These are phyloP conservation scores for Nibea coibor DNA, from an alignment of 2,113 vertebrate species.

Conservation along the genomic window DNA sequence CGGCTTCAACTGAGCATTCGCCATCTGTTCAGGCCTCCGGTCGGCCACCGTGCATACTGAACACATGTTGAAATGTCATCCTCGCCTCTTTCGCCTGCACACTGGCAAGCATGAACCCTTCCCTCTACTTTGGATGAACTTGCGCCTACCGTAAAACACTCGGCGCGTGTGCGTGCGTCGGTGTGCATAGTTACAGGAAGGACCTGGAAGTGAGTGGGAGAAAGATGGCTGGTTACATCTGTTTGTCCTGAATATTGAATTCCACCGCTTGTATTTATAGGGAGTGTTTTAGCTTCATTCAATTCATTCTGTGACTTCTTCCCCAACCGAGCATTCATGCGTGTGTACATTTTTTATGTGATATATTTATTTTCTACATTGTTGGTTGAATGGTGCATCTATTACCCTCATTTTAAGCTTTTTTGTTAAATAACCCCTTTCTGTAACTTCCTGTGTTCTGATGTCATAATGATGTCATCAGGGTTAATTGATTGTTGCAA, in stretches of 20 bases:
- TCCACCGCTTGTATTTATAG: neutral
- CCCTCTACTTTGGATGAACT: conserved; percentile 19
- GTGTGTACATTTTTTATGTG: neutral
- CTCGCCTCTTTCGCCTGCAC: neutral
- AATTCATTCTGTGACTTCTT: neutral
- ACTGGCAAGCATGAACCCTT: conserved; percentile 20
- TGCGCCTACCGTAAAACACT: neutral
- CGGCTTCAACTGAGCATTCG: conserved; percentile 7
- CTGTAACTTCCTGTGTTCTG: neutral
- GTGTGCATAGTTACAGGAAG: neutral
- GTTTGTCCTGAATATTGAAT: neutral
- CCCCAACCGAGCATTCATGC: neutral
- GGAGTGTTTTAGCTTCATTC: neutral
- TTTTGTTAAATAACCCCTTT: neutral
- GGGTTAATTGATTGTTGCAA: neutral
- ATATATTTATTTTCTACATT: too few species aligned
- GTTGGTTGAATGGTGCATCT: too few species aligned
- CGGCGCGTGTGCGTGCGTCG: neutral
- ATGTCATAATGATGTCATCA: neutral
- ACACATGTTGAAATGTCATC: conserved; percentile 53
- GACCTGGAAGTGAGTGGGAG: neutral
- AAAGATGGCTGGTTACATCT: neutral
- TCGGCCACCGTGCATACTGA: conserved; percentile 24
- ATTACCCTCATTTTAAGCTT: too few species aligned
- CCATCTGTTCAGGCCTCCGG: conserved; percentile 41